Percentiles rank a stretch among this genome's conserved stretches.
Evolutionary conservation across 2,113 vertebrate genomes (phyloP).

Genomic region (Ancistrus triradiatus): DNA sequence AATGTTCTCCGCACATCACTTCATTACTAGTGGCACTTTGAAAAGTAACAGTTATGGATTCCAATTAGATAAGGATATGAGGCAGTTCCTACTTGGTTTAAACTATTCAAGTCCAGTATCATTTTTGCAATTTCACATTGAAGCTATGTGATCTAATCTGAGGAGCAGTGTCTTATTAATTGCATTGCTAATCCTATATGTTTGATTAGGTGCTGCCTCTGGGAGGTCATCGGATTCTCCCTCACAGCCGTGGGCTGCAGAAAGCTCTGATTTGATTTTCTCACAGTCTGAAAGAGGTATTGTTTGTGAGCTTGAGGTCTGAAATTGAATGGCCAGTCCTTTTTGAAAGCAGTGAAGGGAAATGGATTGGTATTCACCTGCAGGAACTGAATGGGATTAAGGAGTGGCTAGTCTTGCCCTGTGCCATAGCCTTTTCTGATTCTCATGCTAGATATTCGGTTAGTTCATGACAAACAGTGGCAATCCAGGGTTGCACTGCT

Average conservation of each 20-base stretch:
- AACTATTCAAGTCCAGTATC: neutral
- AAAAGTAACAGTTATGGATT: neutral
- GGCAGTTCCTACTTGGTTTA: neutral
- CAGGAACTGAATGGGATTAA: slow-evolving; percentile 61
- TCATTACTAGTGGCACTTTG: too few relatives aligned
- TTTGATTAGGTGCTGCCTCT: slow-evolving; percentile 37
- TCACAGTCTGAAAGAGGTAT: slow-evolving; percentile 68
- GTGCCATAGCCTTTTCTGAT: slow-evolving; percentile 8
- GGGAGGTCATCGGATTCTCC: slow-evolving; percentile 36
- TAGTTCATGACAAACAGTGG: slow-evolving; percentile 9
- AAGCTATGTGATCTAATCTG: neutral
- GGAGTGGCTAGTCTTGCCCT: slow-evolving; percentile 49
- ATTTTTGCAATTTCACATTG: neutral
- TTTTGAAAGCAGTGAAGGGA: slow-evolving; percentile 63
- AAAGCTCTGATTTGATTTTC: slow-evolving; percentile 64
- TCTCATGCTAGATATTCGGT: slow-evolving; percentile 7
- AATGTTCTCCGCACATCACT: too few relatives aligned
- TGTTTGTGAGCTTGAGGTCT: slow-evolving; percentile 61
- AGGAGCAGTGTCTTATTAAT: neutral
- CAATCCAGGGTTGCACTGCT: neutral
- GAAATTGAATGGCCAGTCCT: slow-evolving; percentile 62
- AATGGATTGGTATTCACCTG: slow-evolving; percentile 76
- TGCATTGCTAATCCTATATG: slow-evolving; percentile 14
- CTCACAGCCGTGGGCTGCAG: slow-evolving; percentile 39
- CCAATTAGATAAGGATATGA: neutral